Conservation (phyloP, 2,888 invertebrate species). For the Melanophora roralis region DNA sequence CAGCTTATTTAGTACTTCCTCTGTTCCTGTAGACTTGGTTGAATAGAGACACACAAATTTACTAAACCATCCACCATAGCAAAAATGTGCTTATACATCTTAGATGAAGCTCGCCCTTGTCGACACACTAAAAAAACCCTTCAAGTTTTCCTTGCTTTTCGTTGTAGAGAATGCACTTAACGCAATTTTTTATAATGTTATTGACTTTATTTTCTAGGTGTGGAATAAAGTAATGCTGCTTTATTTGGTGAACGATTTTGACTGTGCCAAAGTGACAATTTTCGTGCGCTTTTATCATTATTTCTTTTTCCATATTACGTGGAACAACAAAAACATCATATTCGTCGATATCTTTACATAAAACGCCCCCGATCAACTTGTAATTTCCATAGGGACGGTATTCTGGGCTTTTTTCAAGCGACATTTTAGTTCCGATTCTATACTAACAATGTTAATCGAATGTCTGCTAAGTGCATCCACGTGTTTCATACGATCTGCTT, state of each 20-base stretch:
- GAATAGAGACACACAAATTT: too few relatives aligned
- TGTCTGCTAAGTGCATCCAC: slow-evolving; percentile 62
- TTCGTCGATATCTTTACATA: slow-evolving; percentile 24
- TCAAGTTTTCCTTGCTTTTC: too few relatives aligned
- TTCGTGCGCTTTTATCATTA: not conserved
- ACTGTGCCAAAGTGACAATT: not conserved
- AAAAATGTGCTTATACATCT: too few relatives aligned
- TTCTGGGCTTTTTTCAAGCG: too few relatives aligned
- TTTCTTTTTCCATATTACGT: too few relatives aligned
- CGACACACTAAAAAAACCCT: too few relatives aligned
- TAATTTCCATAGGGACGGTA: slow-evolving; percentile 32
- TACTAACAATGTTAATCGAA: slow-evolving; percentile 21
- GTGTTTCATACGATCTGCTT: slow-evolving; percentile 59
- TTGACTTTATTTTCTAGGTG: not conserved
- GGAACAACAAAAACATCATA: too few relatives aligned
- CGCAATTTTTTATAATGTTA: slow-evolving; percentile 9
- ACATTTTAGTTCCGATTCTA: too few relatives aligned
- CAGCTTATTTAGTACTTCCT: too few relatives aligned
- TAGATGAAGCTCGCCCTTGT: too few relatives aligned
- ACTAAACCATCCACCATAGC: too few relatives aligned
- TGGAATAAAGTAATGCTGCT: not conserved
- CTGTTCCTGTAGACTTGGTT: too few relatives aligned
- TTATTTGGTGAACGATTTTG: not conserved
- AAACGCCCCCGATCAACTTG: slow-evolving; percentile 32
- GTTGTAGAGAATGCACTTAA: slow-evolving; percentile 23